These are phyloP conservation scores for Bradypodion pumilum DNA, from an alignment of 2,797 vertebrate species.

Conservation along the genomic window DNA sequence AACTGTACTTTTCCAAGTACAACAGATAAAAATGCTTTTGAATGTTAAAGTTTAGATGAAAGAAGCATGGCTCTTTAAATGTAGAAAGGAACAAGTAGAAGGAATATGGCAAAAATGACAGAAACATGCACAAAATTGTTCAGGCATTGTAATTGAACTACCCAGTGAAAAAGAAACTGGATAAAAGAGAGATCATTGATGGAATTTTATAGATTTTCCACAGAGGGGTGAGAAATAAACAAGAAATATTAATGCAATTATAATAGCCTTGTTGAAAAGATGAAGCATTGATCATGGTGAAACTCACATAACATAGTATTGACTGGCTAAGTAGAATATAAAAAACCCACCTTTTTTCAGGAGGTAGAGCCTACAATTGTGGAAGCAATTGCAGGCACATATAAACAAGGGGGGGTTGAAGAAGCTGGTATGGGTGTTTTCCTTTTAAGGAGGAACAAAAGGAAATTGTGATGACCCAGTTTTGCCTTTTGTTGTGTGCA, in stretches of 20 bases:
- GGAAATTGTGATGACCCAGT: conserved; percentile 76
- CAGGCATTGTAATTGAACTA: conserved; percentile 34
- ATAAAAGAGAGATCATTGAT: conserved; percentile 50
- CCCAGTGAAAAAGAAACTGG: conserved; percentile 34
- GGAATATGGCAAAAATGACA: conserved; percentile 13
- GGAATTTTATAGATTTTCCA: conserved; percentile 54
- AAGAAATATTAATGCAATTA: conserved; percentile 69
- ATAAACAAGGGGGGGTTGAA: conserved; percentile 63
- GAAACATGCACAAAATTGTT: conserved; percentile 31
- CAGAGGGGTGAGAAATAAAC: conserved; percentile 54
- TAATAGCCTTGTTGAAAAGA: conserved; percentile 63
- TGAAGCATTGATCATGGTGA: conserved; percentile 69
- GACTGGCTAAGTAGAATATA: conserved; percentile 51
- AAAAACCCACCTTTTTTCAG: conserved; percentile 52
- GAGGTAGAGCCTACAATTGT: conserved; percentile 45
- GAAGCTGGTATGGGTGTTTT: conserved; percentile 19
- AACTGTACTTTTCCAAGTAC: conserved; percentile 17
- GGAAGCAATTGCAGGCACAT: conserved; percentile 49
- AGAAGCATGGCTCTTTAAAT: conserved; percentile 8
- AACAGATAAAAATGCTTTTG: conserved; percentile 6
- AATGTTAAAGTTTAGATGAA: conserved; percentile 30
- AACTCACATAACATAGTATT: conserved; percentile 57
- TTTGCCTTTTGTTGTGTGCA: conserved; percentile 71
- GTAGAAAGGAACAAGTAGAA: conserved; percentile 11
- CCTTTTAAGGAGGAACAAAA: conserved; percentile 64